Base-by-base conservation (phyloP, 2,113 vertebrate species). In the Misgurnus anguillicaudatus region DNA sequence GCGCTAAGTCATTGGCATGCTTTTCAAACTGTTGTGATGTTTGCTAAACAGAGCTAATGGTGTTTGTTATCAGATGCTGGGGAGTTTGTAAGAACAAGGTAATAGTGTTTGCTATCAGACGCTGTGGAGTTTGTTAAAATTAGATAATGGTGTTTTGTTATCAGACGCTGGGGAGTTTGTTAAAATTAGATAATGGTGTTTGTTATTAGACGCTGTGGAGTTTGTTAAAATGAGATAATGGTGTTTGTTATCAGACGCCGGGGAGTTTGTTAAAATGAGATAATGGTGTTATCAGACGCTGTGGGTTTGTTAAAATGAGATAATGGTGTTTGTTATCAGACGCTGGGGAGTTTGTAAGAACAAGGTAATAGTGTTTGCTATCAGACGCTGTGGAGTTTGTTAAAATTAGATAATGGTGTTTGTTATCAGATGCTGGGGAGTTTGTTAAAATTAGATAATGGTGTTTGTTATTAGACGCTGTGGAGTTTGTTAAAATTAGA, bases 281-380 rank as follows among this genome's bases (percentile, higher is more conserved):
- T 24, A 66, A 68, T 77, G 16, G 48, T 66, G 9, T 47, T 47
- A 67, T 55, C 38, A 45, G 48, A 45, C 41, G 10, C 48, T 55
- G 14, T 31, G 55, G 24, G 13, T 48, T 48, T 58, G 51, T 41
- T 57, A 72, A 5, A 19, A 36, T 6, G 10, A 81, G 65, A 66
- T 55, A 71, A 36, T 70, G 65, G 66, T 81, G 80, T 77, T 78
- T 78, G 65, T 69, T 57, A 69, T 53, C 63, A 36, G 68, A 53
- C 13, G 9, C 48, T 14, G 24, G 42, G 24, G n/a, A 51, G 11
- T 51, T 51, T 16, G 48, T 13, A 14, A 51, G 1, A 14, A 57
- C n/a, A 13, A 61, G 55, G 4, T 55, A 69, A 42, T 1, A 9
- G 58, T 48, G 65, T 78, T 72, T 82, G 74, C 72, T 82, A 31